These are phyloP conservation scores for Apogon hyalosoma DNA, from an alignment of 2,797 vertebrate genomes.

Conservation along the genomic window DNA sequence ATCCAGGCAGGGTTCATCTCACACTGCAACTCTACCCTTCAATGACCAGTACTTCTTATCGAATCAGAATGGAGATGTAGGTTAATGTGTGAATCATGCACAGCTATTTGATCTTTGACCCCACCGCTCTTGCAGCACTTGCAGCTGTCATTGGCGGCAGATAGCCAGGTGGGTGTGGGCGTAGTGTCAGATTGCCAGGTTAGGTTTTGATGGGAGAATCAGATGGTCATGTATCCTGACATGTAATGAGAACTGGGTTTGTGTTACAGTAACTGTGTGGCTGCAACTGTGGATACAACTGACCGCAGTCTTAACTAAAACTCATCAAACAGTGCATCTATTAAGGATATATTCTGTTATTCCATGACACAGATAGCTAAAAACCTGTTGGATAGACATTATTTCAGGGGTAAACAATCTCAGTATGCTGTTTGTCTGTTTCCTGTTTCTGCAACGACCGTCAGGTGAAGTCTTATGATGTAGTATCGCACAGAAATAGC, in stretches of 20 bases:
- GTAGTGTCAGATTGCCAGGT: constrained; percentile 68
- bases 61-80: constrained; percentile 69
- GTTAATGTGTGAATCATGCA: constrained; percentile 60
- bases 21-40: constrained; percentile 53
- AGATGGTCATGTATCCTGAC: constrained; percentile 66
- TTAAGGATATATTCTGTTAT: neutral
- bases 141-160: neutral
- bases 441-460: constrained; percentile 16
- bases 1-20: constrained; percentile 37
- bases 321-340: neutral
- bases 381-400: neutral
- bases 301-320: constrained; percentile 26
- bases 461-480: constrained; percentile 44
- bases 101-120: constrained; percentile 67
- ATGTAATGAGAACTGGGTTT: constrained; percentile 64
- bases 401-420: neutral
- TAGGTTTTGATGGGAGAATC: constrained; percentile 61
- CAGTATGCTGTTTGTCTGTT: constrained; percentile 16
- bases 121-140: neutral
- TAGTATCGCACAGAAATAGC: constrained; percentile 25
- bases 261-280: constrained; percentile 48
- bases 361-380: constrained; percentile 1
- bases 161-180: constrained; percentile 26
- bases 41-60: constrained; percentile 24
- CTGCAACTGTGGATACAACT: constrained; percentile 27